Evolutionary conservation across 1,140 invertebrate genomes (phyloP).

Genomic region (Nasonia giraulti): DNA sequence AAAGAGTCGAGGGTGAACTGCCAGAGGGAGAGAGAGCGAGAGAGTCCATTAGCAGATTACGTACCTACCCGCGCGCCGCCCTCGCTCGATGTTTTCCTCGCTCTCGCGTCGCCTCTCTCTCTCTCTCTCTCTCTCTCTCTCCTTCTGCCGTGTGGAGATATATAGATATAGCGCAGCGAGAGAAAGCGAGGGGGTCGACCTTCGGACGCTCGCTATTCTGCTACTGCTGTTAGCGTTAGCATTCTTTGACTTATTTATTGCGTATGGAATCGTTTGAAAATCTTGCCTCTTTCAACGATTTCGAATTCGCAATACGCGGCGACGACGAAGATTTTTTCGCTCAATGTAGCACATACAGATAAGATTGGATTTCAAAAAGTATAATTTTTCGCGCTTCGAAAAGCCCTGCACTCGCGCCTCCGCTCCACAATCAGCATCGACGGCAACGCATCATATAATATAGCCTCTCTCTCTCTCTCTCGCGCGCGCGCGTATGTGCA

Average conservation of each 20-base stretch:
- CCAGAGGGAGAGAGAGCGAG: constrained; percentile 25
- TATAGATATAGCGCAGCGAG: background rate
- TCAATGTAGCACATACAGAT: no score
- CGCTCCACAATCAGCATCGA: no score
- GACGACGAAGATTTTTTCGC: no score
- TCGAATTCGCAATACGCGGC: no score
- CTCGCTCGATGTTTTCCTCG: constrained; percentile 45
- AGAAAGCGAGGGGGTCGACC: background rate
- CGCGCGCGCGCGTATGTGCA: no score
- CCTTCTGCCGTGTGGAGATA: background rate
- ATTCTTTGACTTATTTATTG: background rate
- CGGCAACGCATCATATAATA: no score
- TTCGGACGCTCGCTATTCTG: background rate
- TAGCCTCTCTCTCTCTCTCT: no score
- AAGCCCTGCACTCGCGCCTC: no score
- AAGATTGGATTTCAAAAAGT: no score
- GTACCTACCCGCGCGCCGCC: constrained; percentile 64
- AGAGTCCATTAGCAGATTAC: constrained; percentile 73
- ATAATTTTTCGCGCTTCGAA: no score
- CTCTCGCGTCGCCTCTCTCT: constrained; percentile 17
- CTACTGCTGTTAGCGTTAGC: no score
- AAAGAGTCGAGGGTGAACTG: constrained; percentile 49
- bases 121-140: constrained; percentile 27
- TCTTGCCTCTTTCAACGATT: no score
- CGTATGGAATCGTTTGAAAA: background rate